Conservation (phyloP, 1,140 invertebrate species). For the Bombus balteatus region DNA sequence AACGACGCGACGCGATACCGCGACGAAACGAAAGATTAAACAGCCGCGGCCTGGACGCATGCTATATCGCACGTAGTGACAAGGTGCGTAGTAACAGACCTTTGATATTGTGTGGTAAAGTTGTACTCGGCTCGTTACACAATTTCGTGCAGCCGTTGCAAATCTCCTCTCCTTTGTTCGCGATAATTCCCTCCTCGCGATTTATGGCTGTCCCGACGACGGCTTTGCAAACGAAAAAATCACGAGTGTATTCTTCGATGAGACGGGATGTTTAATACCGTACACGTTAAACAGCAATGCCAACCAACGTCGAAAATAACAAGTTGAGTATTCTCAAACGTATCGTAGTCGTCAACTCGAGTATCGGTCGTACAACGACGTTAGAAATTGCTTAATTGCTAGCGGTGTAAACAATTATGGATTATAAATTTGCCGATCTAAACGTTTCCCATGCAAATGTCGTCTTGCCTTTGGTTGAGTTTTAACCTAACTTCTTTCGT, state of each 20-base stretch:
- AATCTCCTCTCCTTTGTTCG: background rate
- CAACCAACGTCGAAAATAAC: background rate
- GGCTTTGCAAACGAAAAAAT: background rate
- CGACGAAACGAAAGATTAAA: background rate
- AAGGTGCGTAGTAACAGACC: conserved; percentile 5
- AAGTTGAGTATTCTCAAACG: background rate
- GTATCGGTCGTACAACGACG: no score
- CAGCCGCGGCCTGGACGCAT: background rate
- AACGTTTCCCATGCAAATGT: no score
- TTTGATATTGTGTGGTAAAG: background rate
- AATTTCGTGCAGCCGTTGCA: background rate
- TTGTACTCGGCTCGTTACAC: background rate
- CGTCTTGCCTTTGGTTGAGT: no score
- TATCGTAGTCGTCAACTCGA: background rate
- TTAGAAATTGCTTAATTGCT: accelerated
- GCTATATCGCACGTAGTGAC: conserved; percentile 19
- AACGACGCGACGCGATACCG: no score
- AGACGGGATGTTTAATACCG: background rate
- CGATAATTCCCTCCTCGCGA: background rate
- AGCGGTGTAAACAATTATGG: no score
- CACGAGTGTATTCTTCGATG: background rate
- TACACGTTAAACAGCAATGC: background rate
- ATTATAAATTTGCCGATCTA: no score
- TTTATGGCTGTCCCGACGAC: background rate
- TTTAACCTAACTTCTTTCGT: no score